Evolutionary conservation across 1,140 invertebrate species (phyloP), one percentile per base, ranked within the genome.

Genomic region (Carcinoscorpius rotundicauda): DNA sequence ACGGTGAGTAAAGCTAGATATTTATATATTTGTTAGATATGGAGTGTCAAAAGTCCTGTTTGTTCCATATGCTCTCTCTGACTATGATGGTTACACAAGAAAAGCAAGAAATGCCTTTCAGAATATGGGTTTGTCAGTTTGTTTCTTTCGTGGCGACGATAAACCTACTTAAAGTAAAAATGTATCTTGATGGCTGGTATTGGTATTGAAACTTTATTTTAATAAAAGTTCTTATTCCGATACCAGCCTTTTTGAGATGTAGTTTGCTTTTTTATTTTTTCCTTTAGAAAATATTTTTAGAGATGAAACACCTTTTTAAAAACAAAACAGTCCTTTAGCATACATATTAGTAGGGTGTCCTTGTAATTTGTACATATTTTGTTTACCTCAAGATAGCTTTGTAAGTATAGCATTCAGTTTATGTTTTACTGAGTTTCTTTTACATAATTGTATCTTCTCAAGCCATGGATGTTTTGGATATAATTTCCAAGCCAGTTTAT

Each of bases 11-110:
- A n/a, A 51, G 58, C 60, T n/a, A 65, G 10, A 5, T 48, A 49
- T 5, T 68, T 52, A 51, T 69, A 49, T 49, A 51, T 51, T 29
- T 29, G 29, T 29, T 57, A 88, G 86, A 64, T 82, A 82, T 70
- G 77, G 82, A 70, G 84, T 88, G 3, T 78, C 77, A 58, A 81
- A 82, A 53, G 76, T 91, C 62, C 73, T 90, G 9, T 91, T 91
- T 78, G 77, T 91, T 52, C 88, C 88, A 3, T 91, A 87, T 78
- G 88, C 88, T 5, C 76, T 84, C 68, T 79, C 76, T 29, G 78
- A 86, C 71, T 80, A 85, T 76, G 82, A 88, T 74, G 77, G 73
- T 48, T 91, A 90, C 74, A 82, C 85, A 3, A 75, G 78, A 4
- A 85, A 79, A 74, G 81, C 87, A 3, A 78, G 76, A 64, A 76